phyloP scores from a whole-genome alignment of 2,888 invertebrate species.

The Ptychoptera contaminata region DNA sequence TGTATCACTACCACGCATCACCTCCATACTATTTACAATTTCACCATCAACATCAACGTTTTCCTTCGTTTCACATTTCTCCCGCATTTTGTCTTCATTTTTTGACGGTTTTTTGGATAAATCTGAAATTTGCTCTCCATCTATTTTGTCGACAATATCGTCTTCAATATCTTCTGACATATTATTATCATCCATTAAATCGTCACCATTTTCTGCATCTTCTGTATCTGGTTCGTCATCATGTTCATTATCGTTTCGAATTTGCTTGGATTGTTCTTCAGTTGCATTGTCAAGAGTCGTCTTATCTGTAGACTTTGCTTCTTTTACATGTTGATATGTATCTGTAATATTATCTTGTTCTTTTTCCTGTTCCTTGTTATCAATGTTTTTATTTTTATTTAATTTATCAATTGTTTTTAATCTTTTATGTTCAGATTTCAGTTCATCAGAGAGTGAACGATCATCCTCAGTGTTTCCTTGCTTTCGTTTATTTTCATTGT shows the following conservation, averaged over 20 bases:
- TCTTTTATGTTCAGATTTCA: conserved; percentile 25
- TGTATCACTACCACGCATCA: conserved; percentile 52
- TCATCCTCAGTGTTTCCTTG: conserved; percentile 62
- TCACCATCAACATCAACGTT: conserved; percentile 63
- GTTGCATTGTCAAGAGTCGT: conserved; percentile 63
- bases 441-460: conserved; percentile 41
- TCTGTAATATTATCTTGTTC: conserved; percentile 33
- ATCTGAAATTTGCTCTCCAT: neutral
- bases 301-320: conserved; percentile 55
- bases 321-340: conserved; percentile 71
- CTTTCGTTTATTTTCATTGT: conserved; percentile 44
- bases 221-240: conserved; percentile 40
- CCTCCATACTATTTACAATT: conserved; percentile 44
- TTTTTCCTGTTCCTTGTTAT: conserved; percentile 32
- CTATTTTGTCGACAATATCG: conserved; percentile 20
- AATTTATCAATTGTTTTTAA: conserved; percentile 36
- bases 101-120: conserved; percentile 20
- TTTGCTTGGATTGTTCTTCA: conserved; percentile 55
- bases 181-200: conserved; percentile 29
- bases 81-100: conserved; percentile 26
- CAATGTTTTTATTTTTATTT: conserved; percentile 26
- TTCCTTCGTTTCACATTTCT: conserved; percentile 34
- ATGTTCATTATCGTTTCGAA: conserved; percentile 32
- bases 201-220: conserved; percentile 35
- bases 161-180: conserved; percentile 21